A percentile compares a stretch with the other conserved stretches of the same genome.
phyloP scores from a whole-genome alignment of 2,888 invertebrate genomes.

The Sisyra nigra region DNA sequence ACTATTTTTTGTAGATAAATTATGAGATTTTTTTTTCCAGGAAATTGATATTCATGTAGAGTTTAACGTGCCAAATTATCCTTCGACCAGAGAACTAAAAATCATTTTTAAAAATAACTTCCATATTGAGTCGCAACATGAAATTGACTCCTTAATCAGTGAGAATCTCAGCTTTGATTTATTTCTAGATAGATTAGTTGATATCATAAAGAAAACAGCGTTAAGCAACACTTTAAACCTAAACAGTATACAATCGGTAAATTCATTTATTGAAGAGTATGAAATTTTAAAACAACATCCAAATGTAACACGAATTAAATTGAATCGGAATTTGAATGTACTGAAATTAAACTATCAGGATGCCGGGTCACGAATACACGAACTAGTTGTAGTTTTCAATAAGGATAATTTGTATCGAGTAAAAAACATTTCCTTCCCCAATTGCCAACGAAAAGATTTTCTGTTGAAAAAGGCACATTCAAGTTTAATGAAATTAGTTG shows the following conservation, averaged over 20 bases:
- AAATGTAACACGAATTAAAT: neutral
- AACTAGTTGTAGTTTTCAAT: neutral
- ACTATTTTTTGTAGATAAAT: slow-evolving; percentile 5
- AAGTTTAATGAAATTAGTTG: slow-evolving; percentile 19
- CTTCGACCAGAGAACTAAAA: neutral
- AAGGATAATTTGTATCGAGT: slow-evolving; percentile 17
- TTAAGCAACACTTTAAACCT: too few relatives aligned
- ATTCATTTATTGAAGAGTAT: too few relatives aligned
- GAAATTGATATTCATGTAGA: slow-evolving; percentile 4
- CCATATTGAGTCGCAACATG: too few relatives aligned
- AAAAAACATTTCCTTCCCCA: slow-evolving; percentile 18
- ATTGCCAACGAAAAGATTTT: slow-evolving; percentile 10
- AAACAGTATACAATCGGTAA: too few relatives aligned
- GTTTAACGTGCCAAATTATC: slow-evolving; percentile 2
- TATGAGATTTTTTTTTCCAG: slow-evolving; percentile 1
- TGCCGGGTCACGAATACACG: neutral
- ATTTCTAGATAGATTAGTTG: too few relatives aligned
- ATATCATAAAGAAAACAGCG: too few relatives aligned
- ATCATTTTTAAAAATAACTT: too few relatives aligned
- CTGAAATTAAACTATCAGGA: neutral
- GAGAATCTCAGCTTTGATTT: too few relatives aligned
- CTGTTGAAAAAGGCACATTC: slow-evolving; percentile 12
- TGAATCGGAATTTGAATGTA: neutral
- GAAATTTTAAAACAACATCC: too few relatives aligned
- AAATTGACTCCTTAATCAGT: too few relatives aligned